A percentile compares a stretch with the other conserved stretches of the same genome.
These are phyloP conservation scores for Bombus sylvicola DNA, from an alignment of 1,140 invertebrate genomes.

Conservation along the genomic window DNA sequence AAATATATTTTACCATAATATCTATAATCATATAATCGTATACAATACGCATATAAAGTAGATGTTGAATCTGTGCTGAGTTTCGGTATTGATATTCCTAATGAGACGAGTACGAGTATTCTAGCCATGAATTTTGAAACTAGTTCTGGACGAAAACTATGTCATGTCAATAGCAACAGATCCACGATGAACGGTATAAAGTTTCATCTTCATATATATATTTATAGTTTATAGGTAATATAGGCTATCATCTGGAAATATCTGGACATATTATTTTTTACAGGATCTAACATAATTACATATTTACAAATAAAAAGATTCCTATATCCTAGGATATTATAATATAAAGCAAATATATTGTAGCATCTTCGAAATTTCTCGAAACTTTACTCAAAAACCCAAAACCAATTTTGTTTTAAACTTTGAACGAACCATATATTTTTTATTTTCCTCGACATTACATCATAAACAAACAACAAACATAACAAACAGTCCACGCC, in stretches of 20 bases:
- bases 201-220: background rate
- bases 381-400: no score
- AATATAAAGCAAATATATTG: no score
- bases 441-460: no score
- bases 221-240: background rate
- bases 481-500: no score
- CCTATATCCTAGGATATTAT: no score
- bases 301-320: background rate
- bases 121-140: background rate
- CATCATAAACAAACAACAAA: no score
- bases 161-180: background rate
- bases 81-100: background rate
- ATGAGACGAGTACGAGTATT: background rate
- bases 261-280: background rate
- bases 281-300: no score
- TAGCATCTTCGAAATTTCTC: no score
- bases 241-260: background rate
- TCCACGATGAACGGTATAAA: background rate
- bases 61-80: background rate
- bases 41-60: background rate
- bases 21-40: background rate
- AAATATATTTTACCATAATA: background rate
- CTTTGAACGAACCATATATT: no score
- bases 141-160: background rate
- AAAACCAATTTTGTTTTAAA: no score